phyloP scores from a whole-genome alignment of 2,888 invertebrate species.

The Gibbula magus region DNA sequence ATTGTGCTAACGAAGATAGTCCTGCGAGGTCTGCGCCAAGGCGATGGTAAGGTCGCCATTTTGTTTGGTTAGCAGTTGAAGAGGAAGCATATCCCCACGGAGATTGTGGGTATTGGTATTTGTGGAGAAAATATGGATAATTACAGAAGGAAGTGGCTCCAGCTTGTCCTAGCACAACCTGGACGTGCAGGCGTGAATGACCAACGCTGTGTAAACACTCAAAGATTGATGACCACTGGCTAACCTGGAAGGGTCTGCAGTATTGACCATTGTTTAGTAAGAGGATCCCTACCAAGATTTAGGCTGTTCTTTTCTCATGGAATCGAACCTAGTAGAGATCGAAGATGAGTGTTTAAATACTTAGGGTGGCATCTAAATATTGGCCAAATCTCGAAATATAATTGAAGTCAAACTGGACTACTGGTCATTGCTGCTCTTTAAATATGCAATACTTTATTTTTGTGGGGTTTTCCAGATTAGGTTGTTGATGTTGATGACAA shows the following conservation, averaged over 20 bases:
- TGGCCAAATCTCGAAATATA: too few relatives aligned
- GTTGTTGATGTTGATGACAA: too few relatives aligned
- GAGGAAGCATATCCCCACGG: background rate
- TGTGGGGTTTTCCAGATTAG: too few relatives aligned
- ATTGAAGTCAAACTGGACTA: too few relatives aligned
- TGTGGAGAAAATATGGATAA: constrained; percentile 13
- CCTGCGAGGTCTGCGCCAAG: background rate
- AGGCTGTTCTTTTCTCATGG: too few relatives aligned
- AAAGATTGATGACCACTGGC: background rate
- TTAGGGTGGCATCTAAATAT: too few relatives aligned
- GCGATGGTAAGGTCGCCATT: background rate
- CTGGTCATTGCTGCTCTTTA: too few relatives aligned
- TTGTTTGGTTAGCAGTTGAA: constrained; percentile 2
- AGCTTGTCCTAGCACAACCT: background rate
- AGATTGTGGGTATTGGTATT: background rate
- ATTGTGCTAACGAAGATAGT: background rate
- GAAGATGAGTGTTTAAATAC: too few relatives aligned
- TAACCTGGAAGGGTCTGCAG: background rate
- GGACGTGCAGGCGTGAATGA: background rate
- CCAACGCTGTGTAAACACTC: background rate
- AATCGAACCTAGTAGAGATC: too few relatives aligned
- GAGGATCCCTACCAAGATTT: too few relatives aligned
- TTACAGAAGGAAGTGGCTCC: background rate
- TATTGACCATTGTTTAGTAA: too few relatives aligned
- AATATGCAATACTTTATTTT: too few relatives aligned